Evolutionary conservation across 2,797 vertebrate species (phyloP).

Genomic region (Megalops cyprinoides): DNA sequence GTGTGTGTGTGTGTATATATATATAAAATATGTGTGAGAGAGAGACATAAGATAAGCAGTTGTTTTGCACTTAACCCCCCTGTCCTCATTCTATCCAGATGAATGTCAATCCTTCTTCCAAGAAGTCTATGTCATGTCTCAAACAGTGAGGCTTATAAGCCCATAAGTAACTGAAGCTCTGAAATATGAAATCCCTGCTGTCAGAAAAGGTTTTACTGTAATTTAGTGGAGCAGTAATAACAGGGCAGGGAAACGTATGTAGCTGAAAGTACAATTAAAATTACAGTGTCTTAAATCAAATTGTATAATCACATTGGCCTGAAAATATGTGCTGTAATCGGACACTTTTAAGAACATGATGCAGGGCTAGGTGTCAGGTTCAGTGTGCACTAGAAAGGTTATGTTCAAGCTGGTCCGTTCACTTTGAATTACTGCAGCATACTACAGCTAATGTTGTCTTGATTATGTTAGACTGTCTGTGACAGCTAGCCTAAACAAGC

Average conservation of each 20-base stretch:
- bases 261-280: background rate
- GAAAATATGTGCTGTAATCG: background rate
- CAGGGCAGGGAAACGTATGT: background rate
- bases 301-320: background rate
- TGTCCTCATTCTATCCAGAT: background rate
- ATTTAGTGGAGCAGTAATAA: background rate
- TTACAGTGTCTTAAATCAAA: background rate
- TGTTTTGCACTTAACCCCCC: background rate
- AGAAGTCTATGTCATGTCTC: too few species aligned
- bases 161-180: background rate
- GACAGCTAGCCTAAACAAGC: conserved; percentile 18
- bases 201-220: background rate
- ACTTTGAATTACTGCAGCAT: background rate
- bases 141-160: background rate
- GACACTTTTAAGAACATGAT: background rate
- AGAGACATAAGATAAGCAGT: background rate
- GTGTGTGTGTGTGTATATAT: too few species aligned
- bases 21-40: too few species aligned
- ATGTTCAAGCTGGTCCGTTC: background rate
- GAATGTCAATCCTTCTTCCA: too few species aligned
- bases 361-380: conserved; percentile 1
- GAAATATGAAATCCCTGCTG: background rate
- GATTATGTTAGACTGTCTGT: conserved; percentile 7
- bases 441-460: background rate
- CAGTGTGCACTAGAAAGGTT: background rate